phyloP scores from a whole-genome alignment of 2,797 vertebrate genomes.

The Ctenopoma multispine region DNA sequence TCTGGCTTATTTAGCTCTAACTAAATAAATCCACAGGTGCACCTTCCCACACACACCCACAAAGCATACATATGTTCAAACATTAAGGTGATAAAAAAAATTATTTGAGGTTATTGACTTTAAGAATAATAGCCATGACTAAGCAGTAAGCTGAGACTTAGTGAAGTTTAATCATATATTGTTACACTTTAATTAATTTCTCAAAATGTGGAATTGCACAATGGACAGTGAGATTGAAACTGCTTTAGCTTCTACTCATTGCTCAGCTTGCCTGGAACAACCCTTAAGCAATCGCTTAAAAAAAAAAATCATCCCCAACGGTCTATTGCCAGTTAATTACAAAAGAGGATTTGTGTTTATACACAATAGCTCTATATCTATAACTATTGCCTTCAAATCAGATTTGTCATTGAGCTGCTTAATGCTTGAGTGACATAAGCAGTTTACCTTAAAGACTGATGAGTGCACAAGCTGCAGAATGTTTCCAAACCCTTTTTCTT shows the following conservation, averaged over 20 bases:
- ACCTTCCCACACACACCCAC: slow-evolving; percentile 1
- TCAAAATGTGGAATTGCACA: slow-evolving; percentile 66
- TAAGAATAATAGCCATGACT: slow-evolving; percentile 56
- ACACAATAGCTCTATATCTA: too few relatives aligned
- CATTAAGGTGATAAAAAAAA: slow-evolving; percentile 21
- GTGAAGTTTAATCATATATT: slow-evolving; percentile 70
- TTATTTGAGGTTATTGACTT: slow-evolving; percentile 41
- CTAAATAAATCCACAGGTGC: slow-evolving; percentile 18
- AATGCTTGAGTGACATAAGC: slow-evolving; percentile 32
- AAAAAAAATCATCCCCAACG: slow-evolving; percentile 37
- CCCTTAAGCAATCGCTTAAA: slow-evolving; percentile 49
- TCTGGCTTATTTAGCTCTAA: slow-evolving; percentile 40
- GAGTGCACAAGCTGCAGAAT: slow-evolving; percentile 1
- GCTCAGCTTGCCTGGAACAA: slow-evolving; percentile 64
- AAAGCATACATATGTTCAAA: slow-evolving; percentile 14
- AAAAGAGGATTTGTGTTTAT: slow-evolving; percentile 38
- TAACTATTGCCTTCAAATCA: slow-evolving; percentile 29
- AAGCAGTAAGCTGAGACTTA: slow-evolving; percentile 52
- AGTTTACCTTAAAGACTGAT: slow-evolving; percentile 20
- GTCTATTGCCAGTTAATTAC: slow-evolving; percentile 52
- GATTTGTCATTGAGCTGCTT: slow-evolving; percentile 17
- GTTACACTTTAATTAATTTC: slow-evolving; percentile 74
- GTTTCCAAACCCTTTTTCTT: slow-evolving; percentile 10
- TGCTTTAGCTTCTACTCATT: slow-evolving; percentile 55
- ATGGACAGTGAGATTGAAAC: slow-evolving; percentile 61